Evolutionary conservation across 2,113 vertebrate genomes (phyloP).

Genomic region (Myotis davidii): DNA sequence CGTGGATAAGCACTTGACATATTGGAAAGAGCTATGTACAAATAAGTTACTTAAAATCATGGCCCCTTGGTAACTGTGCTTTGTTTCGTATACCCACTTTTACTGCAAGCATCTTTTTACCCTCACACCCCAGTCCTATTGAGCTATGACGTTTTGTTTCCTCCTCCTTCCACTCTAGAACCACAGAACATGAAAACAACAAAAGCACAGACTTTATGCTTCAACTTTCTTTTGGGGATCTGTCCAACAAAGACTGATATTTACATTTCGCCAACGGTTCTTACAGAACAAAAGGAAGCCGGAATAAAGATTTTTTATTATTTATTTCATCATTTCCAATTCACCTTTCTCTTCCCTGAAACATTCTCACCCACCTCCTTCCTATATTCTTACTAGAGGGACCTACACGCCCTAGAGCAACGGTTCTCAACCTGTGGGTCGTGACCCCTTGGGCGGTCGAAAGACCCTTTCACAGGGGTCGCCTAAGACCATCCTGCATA

Average conservation of each 20-base stretch:
- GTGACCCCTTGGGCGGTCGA: too few relatives aligned
- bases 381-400: neutral
- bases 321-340: constrained; percentile 30
- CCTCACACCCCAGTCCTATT: constrained; percentile 14
- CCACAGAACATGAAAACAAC: constrained; percentile 47
- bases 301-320: neutral
- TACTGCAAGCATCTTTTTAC: constrained; percentile 61
- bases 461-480: too few relatives aligned
- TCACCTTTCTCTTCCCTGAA: constrained; percentile 10
- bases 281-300: constrained; percentile 41
- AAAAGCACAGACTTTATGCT: neutral
- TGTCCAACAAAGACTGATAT: neutral
- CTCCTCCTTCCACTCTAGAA: constrained; percentile 61
- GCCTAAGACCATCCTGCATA: too few relatives aligned
- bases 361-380: neutral
- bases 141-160: neutral
- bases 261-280: constrained; percentile 13
- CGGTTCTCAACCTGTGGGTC: too few relatives aligned
- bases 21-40: neutral
- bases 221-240: neutral
- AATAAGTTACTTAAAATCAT: neutral
- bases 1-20: neutral
- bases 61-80: neutral
- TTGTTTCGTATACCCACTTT: constrained; percentile 73
- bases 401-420: neutral